phyloP scores from a whole-genome alignment of 2,888 invertebrate genomes.

The Idaea aversata region DNA sequence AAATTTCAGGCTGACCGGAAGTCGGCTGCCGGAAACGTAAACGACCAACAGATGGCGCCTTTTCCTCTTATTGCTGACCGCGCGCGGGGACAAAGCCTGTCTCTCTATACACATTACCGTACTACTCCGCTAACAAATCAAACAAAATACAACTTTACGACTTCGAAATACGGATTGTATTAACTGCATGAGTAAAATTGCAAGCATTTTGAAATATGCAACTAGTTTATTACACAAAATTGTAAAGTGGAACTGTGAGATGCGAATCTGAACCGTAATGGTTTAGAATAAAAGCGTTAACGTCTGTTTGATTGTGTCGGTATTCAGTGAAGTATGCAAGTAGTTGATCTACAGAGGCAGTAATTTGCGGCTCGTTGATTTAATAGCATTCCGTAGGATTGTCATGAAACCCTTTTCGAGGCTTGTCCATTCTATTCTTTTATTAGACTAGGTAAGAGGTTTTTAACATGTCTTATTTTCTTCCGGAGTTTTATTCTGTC shows the following conservation, averaged over 20 bases:
- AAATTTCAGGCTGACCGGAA: conserved; percentile 49
- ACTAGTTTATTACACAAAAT: conserved; percentile 61
- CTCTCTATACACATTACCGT: conserved; percentile 47
- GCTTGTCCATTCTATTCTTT: conserved; percentile 8
- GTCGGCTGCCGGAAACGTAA: conserved; percentile 55
- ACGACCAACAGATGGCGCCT: conserved; percentile 67
- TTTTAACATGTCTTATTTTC: not conserved
- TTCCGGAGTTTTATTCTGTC: not conserved
- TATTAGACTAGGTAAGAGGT: not conserved
- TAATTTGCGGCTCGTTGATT: conserved; percentile 56
- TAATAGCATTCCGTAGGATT: conserved; percentile 44
- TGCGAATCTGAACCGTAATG: conserved; percentile 9
- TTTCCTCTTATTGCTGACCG: conserved; percentile 75
- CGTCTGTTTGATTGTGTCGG: conserved; percentile 15
- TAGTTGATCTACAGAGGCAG: conserved; percentile 41
- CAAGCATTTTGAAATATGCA: conserved; percentile 61
- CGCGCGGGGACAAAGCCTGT: conserved; percentile 64
- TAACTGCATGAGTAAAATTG: conserved; percentile 31
- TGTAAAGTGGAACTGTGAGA: conserved; percentile 24
- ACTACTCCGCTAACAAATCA: not conserved
- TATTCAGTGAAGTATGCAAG: conserved; percentile 52
- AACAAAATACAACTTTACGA: conserved; percentile 33
- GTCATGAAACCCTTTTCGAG: conserved; percentile 16
- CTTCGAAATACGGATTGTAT: conserved; percentile 18
- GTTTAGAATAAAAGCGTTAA: conserved; percentile 12